Base-by-base conservation (phyloP, 2,888 invertebrate genomes). In the Pseudeuparius sepicola region DNA sequence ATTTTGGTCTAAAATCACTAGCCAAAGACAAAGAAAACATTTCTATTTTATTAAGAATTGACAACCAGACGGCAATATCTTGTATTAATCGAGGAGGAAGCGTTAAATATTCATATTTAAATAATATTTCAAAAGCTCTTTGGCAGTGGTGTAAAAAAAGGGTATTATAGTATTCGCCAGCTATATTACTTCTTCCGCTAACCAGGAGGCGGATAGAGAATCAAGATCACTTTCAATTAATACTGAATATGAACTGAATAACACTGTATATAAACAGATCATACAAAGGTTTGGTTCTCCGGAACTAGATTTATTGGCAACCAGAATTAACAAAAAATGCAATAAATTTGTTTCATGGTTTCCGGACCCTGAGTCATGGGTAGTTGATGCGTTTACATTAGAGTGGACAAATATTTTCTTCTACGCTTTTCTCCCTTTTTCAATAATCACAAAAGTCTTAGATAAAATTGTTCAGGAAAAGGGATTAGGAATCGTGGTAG, bases 351-450 rank as follows among this genome's bases (percentile, higher is more conserved):
- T 51, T 14, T 54, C 52, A 4, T 52, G 50, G 46, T 27, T 38
- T 14, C 32, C 35, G 24, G 49, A 51, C 31, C 48, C 51, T 2
- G 33, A 42, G 3, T 42, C 50, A 1, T 12, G 30, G 2, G 34
- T 34, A 3, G 36, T 52, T 1, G 51, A 53, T 31, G 53, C 53
- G 1, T 53, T 53, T 35, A 52, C 48, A 4, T 40, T 30, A 27
- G 12, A 12, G 36, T 39, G 46, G 45, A 17, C 42, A 39, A 11
- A 14, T 13, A 12, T 12, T 6, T 31, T 9, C 9, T 44, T 42
- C 37, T 54, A 52, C 39, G 53, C 52, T 1, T 54, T 53, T 16
- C 51, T 52, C 1, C 51, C 51, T 3, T 55, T 54, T 39, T 39
- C 46, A 1, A 13, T 51, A 3, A 43, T 56, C 15, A 29, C 47